Conservation (phyloP, 2,113 vertebrate genomes). For the Rhinoptilus africanus region DNA sequence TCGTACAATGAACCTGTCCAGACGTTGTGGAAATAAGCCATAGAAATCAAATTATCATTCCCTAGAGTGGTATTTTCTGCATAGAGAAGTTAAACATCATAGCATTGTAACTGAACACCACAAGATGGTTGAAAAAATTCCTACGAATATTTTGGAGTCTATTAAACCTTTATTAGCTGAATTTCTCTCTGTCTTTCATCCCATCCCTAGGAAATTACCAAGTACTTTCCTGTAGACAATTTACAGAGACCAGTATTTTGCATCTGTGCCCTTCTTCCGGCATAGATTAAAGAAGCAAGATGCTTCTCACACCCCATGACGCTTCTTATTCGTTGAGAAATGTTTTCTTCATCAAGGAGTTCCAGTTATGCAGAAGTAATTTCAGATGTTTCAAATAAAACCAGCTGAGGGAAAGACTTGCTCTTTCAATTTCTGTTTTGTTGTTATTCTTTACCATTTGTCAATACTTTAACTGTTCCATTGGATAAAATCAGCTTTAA, state of each 20-base stretch:
- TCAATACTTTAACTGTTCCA: background rate
- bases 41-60: background rate
- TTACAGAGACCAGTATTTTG: background rate
- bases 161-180: background rate
- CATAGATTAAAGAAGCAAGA: background rate
- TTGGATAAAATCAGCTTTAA: background rate
- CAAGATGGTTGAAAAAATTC: background rate
- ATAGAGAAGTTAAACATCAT: background rate
- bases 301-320: fast-evolving
- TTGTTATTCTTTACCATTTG: background rate
- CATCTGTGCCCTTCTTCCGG: background rate
- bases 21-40: background rate
- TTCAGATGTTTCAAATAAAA: background rate
- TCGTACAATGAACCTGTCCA: background rate
- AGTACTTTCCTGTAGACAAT: background rate
- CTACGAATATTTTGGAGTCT: background rate
- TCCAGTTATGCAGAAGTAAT: background rate
- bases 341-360: background rate
- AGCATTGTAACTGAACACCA: background rate
- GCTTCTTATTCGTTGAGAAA: background rate
- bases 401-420: background rate
- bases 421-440: background rate
- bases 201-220: background rate
- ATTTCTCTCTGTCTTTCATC: background rate
- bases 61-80: background rate